Evolutionary conservation across 2,113 vertebrate species (phyloP), one percentile per base, ranked within the genome.

Genomic region (Pipra filicauda): DNA sequence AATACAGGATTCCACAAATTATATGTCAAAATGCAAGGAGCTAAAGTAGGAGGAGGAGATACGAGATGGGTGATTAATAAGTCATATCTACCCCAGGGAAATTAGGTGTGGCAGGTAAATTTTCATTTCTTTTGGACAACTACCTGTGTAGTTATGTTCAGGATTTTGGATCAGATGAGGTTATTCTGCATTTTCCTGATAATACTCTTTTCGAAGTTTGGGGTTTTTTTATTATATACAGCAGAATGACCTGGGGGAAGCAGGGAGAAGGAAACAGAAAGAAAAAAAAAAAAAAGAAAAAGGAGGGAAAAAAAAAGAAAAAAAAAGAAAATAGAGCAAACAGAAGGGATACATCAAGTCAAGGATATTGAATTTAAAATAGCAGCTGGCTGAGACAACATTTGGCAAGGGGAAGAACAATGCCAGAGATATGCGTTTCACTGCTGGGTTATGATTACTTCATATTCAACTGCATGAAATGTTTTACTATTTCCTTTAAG

Each of bases 381-480:
- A 93, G 54, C 89, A 95, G 78, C 74, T 80, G 37, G 16, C 54
- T 70, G 75, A 88, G 31, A 78, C 17, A 87, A 64, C 0, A 0
- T 57, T 79, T 94, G 62, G 54, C 66, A 78, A 79, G 49, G 15
- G 22, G 33, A 83, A 77, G 33, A 88, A 59, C 61, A 78, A 54
- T 58, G 82, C 55, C 65, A 93, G 49, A 95, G 71, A 92, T 71
- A 84, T 1, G 20, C 54, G 91, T 89, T 39, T 88, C 3, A 1
- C 22, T 88, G 51, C 37, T 89, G 54, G 58, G 28, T 91, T n/a
- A 70, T n/a, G 48, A 85, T 93, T 87, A 54, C 41, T 91, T 89
- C 35, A 72, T 72, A 75, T 64, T 72, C 46, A 91, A 54, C 49
- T 73, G 5, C 37, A 49, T 71, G 18, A 88, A 80, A 64, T 44